phyloP scores from a whole-genome alignment of 2,113 vertebrate species.

The Centropus bengalensis region DNA sequence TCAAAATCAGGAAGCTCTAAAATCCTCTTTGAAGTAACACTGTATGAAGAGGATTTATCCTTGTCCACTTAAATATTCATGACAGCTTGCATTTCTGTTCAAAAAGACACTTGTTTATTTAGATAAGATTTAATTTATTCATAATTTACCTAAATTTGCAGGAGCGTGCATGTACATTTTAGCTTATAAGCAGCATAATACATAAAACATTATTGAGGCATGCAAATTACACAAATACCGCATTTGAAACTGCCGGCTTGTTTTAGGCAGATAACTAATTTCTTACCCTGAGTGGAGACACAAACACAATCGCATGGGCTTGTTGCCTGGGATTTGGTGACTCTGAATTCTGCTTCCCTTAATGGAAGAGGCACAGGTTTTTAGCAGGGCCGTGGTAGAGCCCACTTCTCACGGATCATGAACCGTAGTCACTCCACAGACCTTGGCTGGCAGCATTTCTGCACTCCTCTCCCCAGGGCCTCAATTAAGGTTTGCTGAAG shows the following conservation, averaged over 20 bases:
- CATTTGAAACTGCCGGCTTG: conserved; percentile 67
- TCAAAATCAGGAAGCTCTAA: conserved; percentile 67
- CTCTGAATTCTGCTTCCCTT: conserved; percentile 30
- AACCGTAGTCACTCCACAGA: background rate
- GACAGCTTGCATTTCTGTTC: conserved; percentile 78
- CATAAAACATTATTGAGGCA: conserved; percentile 80
- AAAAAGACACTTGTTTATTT: conserved; percentile 87
- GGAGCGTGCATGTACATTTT: conserved; percentile 80
- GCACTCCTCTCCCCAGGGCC: rapidly evolving
- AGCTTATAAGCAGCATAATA: conserved; percentile 76
- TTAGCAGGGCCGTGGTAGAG: background rate
- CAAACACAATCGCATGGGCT: conserved; percentile 49
- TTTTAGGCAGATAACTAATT: conserved; percentile 76
- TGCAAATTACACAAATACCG: conserved; percentile 74
- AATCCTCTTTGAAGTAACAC: conserved; percentile 69
- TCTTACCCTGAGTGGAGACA: conserved; percentile 61
- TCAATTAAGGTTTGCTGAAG: background rate
- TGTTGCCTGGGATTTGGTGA: conserved; percentile 37
- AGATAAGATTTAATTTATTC: conserved; percentile 89
- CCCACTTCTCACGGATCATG: background rate
- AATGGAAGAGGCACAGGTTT: conserved; percentile 11
- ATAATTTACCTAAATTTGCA: conserved; percentile 86
- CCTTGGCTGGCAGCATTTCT: background rate
- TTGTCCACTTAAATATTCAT: conserved; percentile 84
- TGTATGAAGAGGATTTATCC: conserved; percentile 73